A percentile compares a stretch with the other conserved stretches of the same genome.
phyloP scores from a whole-genome alignment of 2,113 vertebrate genomes.

The Upupa epops region DNA sequence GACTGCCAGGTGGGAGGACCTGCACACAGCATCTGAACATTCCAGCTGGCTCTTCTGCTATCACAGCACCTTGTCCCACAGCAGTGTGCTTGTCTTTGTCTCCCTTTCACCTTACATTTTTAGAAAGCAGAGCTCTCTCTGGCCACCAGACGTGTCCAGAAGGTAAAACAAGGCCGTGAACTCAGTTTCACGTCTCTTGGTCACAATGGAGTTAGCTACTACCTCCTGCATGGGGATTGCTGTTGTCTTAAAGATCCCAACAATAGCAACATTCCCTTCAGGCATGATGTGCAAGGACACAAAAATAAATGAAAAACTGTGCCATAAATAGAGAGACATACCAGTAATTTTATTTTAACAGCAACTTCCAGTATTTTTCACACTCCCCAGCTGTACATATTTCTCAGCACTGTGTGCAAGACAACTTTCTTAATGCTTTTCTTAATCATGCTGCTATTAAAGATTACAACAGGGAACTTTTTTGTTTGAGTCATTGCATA shows the following conservation, averaged over 20 bases:
- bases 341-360: not conserved
- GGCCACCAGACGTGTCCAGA: not conserved
- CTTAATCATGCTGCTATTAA: slow-evolving; percentile 4
- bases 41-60: not conserved
- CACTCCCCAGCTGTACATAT: not conserved
- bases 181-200: not conserved
- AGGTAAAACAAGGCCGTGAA: not conserved
- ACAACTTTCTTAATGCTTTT: slow-evolving; percentile 13
- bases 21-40: accelerated
- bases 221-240: not conserved
- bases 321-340: not conserved
- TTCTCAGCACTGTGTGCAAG: not conserved
- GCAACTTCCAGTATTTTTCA: not conserved
- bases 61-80: no score
- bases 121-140: not conserved
- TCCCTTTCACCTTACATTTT: not conserved
- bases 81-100: accelerated
- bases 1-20: not conserved
- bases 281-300: not conserved
- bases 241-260: not conserved
- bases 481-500: not conserved
- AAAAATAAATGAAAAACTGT: not conserved
- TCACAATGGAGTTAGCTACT: accelerated
- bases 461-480: slow-evolving; percentile 6
- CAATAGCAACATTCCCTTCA: accelerated